phyloP scores from a whole-genome alignment of 1,140 invertebrate genomes.

The Chymomyza costata region DNA sequence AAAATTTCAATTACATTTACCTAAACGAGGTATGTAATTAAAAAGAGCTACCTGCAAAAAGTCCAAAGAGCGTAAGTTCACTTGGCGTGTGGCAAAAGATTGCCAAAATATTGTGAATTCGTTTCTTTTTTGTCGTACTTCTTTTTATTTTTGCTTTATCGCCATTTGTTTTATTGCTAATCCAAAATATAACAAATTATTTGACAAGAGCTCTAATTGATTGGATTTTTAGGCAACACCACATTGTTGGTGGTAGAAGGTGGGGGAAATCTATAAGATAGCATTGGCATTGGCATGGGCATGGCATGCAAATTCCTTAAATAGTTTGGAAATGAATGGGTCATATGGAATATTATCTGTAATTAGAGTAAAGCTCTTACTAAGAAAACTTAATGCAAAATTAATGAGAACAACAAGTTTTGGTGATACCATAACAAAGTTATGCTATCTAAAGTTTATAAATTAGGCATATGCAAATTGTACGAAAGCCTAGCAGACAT shows the following conservation, averaged over 20 bases:
- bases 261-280: not conserved
- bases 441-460: too few relatives aligned
- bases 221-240: slow-evolving; percentile 57
- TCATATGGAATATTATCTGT: too few relatives aligned
- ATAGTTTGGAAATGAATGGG: slow-evolving; percentile 26
- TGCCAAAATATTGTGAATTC: too few relatives aligned
- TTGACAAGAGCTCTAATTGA: slow-evolving; percentile 66
- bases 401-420: too few relatives aligned
- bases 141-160: slow-evolving; percentile 11
- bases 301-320: slow-evolving; percentile 31
- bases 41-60: not conserved
- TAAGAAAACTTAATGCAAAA: too few relatives aligned
- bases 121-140: not conserved
- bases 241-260: too few relatives aligned
- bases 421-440: too few relatives aligned
- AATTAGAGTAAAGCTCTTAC: too few relatives aligned
- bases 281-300: not conserved
- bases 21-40: slow-evolving; percentile 32
- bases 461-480: too few relatives aligned
- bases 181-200: slow-evolving; percentile 61
- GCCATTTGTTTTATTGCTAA: slow-evolving; percentile 39
- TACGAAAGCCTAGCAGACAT: too few relatives aligned
- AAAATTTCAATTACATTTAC: slow-evolving; percentile 38
- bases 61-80: not conserved
- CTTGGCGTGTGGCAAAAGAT: slow-evolving; percentile 48